These are phyloP conservation scores for Microtus richardsoni DNA, from an alignment of 2,113 vertebrate species.

Conservation along the genomic window DNA sequence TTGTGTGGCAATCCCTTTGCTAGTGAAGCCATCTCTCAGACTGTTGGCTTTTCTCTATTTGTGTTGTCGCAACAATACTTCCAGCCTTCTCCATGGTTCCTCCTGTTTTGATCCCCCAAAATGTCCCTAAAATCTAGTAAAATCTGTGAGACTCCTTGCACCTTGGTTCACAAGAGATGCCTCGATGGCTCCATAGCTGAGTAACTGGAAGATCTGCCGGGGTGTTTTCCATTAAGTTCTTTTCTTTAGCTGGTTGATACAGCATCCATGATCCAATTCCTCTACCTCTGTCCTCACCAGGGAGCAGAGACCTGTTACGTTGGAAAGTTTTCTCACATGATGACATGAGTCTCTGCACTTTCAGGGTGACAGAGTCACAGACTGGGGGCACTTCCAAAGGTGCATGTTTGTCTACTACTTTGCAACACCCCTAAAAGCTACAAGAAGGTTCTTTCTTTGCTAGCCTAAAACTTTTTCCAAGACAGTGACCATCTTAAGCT, in stretches of 20 bases:
- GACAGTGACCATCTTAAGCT: background rate
- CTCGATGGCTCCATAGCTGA: background rate
- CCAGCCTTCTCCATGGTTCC: background rate
- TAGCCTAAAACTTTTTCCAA: background rate
- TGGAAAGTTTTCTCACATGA: background rate
- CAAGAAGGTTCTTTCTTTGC: background rate
- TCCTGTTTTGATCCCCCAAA: background rate
- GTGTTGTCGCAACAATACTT: background rate
- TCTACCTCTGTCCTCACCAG: background rate
- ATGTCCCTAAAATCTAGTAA: background rate
- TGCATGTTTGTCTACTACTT: background rate
- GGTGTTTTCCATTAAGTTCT: background rate
- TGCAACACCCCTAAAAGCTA: background rate
- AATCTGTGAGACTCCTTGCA: background rate
- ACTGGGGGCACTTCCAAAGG: background rate
- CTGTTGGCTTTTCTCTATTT: background rate
- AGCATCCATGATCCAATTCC: background rate
- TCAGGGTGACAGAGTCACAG: background rate
- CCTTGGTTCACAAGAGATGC: background rate
- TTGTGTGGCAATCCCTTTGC: background rate
- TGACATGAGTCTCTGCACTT: background rate
- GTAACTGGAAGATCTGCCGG: background rate
- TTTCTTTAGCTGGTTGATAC: background rate
- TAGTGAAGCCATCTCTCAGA: background rate
- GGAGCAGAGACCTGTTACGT: background rate